A percentile compares a stretch with the other conserved stretches of the same genome.
These are phyloP conservation scores for Telmatherina bonti DNA, from an alignment of 2,797 vertebrate genomes.

Conservation along the genomic window DNA sequence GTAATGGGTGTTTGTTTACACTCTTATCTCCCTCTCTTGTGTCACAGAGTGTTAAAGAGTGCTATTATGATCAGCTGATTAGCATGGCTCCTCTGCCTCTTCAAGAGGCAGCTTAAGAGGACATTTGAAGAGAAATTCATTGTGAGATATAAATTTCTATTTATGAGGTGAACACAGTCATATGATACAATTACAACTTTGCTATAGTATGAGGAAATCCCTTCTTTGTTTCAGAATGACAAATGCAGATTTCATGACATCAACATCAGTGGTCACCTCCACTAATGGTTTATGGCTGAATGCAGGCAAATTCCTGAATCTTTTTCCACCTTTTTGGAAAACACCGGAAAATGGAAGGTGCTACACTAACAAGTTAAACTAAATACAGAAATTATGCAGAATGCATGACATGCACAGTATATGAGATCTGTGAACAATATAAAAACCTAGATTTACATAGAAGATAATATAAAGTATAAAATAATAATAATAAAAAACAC, in stretches of 20 bases:
- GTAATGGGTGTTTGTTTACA: conserved; percentile 80
- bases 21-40: conserved; percentile 65
- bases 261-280: too few species aligned
- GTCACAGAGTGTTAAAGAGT: conserved; percentile 64
- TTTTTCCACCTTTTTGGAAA: too few species aligned
- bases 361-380: too few species aligned
- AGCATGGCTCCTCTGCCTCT: conserved; percentile 60
- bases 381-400: too few species aligned
- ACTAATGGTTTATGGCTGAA: too few species aligned
- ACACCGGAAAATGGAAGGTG: too few species aligned
- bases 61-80: conserved; percentile 75
- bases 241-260: neutral
- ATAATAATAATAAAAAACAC: too few species aligned
- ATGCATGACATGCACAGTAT: too few species aligned
- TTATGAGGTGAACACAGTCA: conserved; percentile 5
- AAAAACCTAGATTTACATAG: too few species aligned
- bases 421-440: too few species aligned
- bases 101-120: conserved; percentile 57
- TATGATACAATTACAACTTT: conserved; percentile 4
- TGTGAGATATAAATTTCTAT: neutral
- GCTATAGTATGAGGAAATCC: neutral
- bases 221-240: neutral
- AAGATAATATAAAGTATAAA: too few species aligned
- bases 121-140: conserved; percentile 55
- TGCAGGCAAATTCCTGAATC: too few species aligned